Percentiles rank a stretch among this genome's conserved stretches.
These are phyloP conservation scores for Tragelaphus imberbis DNA, from an alignment of 2,113 vertebrate genomes.

Conservation along the genomic window DNA sequence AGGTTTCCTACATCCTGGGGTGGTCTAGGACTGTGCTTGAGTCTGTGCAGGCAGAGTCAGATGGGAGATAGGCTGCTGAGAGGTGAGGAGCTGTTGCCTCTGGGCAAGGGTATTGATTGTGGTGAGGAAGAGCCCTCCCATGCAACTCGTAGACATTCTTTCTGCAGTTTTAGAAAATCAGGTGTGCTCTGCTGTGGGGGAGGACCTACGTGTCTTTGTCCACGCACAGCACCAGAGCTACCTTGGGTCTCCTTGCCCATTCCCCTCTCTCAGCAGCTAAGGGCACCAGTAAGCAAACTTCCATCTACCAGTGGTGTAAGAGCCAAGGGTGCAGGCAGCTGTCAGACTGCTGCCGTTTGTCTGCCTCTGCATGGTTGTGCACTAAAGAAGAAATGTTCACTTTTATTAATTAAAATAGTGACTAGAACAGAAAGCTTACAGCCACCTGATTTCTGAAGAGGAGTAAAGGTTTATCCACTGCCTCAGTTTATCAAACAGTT, in stretches of 20 bases:
- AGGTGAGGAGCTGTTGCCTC: background rate
- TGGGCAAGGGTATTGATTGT: background rate
- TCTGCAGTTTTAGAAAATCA: background rate
- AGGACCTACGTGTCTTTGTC: background rate
- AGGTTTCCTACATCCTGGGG: background rate
- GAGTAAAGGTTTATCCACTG: background rate
- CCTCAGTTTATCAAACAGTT: background rate
- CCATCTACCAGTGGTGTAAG: accelerated
- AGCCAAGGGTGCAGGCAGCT: background rate
- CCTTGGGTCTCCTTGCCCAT: too few species aligned
- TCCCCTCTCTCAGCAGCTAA: background rate
- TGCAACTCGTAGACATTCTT: background rate
- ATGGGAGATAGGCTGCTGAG: background rate
- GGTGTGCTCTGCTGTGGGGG: background rate
- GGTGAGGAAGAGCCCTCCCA: too few species aligned
- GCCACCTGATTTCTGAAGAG: background rate
- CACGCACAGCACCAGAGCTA: too few species aligned
- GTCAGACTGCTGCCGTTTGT: accelerated
- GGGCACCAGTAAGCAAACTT: too few species aligned
- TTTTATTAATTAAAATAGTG: background rate
- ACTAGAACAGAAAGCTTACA: background rate
- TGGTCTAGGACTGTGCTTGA: background rate
- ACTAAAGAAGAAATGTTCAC: background rate
- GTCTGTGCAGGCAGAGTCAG: background rate
- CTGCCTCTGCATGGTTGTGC: background rate